Conservation (phyloP, 2,888 invertebrate species). For the Diploptera punctata region DNA sequence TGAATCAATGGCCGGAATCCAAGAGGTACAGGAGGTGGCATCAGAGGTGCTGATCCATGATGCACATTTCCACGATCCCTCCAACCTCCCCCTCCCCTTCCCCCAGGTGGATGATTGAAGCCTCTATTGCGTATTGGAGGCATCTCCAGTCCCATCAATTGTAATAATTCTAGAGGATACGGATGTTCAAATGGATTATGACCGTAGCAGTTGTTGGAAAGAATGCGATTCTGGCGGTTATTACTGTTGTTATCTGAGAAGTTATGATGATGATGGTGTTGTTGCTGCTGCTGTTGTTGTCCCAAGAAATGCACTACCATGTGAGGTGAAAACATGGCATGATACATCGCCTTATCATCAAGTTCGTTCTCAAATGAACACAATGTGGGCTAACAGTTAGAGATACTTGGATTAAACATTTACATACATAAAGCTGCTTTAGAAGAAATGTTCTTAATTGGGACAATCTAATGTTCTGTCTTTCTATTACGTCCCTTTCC, state of each 20-base stretch:
- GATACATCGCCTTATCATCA: constrained; percentile 39
- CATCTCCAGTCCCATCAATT: constrained; percentile 39
- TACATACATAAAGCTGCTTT: background rate
- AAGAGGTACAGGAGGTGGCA: constrained; percentile 34
- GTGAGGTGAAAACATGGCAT: constrained; percentile 41
- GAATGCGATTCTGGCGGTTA: constrained; percentile 20
- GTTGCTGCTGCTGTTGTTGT: constrained; percentile 37
- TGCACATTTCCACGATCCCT: constrained; percentile 35
- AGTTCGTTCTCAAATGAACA: constrained; percentile 18
- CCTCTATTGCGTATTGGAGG: constrained; percentile 37
- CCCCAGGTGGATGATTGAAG: constrained; percentile 32
- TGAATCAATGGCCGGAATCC: constrained; percentile 25
- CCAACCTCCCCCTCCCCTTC: constrained; percentile 35
- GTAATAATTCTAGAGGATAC: constrained; percentile 27
- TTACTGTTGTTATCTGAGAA: constrained; percentile 13
- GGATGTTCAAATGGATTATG: constrained; percentile 29
- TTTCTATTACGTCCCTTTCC: too few species aligned
- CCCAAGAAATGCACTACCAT: constrained; percentile 36
- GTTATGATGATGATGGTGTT: constrained; percentile 16
- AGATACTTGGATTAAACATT: constrained; percentile 2
- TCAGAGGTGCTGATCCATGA: constrained; percentile 12
- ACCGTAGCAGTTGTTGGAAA: constrained; percentile 21
- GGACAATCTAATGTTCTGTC: background rate
- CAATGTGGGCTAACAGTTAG: constrained; percentile 16
- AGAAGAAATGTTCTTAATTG: background rate